These are phyloP conservation scores for Amblyraja radiata DNA, from an alignment of 2,797 vertebrate species.

Conservation along the genomic window DNA sequence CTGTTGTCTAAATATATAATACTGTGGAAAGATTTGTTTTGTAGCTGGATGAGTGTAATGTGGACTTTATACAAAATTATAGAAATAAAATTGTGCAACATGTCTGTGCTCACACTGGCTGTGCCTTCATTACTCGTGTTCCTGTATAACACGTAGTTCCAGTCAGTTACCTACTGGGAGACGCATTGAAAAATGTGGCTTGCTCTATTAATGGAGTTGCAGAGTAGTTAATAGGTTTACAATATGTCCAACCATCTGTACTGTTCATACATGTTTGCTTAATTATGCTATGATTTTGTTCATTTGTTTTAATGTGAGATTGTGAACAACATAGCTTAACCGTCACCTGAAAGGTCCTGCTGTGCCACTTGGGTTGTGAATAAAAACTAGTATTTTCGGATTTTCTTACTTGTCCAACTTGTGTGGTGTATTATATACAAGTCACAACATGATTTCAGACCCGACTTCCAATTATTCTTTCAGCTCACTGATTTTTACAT, in stretches of 20 bases:
- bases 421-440: slow-evolving; percentile 44
- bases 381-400: slow-evolving; percentile 67
- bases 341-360: slow-evolving; percentile 56
- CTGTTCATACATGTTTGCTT: slow-evolving; percentile 59
- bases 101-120: slow-evolving; percentile 58
- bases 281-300: slow-evolving; percentile 59
- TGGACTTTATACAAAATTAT: slow-evolving; percentile 37
- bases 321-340: slow-evolving; percentile 55
- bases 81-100: slow-evolving; percentile 41
- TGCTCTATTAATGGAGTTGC: slow-evolving; percentile 28
- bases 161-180: slow-evolving; percentile 58
- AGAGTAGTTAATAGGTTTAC: slow-evolving; percentile 54
- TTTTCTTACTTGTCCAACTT: slow-evolving; percentile 52
- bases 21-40: slow-evolving; percentile 33
- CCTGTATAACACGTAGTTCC: slow-evolving; percentile 57
- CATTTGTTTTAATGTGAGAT: slow-evolving; percentile 57
- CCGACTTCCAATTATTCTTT: neutral
- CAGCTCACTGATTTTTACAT: neutral
- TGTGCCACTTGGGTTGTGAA: slow-evolving; percentile 60
- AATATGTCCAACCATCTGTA: slow-evolving; percentile 49
- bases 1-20: slow-evolving; percentile 56
- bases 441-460: neutral
- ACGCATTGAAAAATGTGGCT: slow-evolving; percentile 41
- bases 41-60: slow-evolving; percentile 29
- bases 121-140: slow-evolving; percentile 60